Evolutionary conservation across 2,797 vertebrate species (phyloP).

Genomic region (Neosalanx taihuensis): DNA sequence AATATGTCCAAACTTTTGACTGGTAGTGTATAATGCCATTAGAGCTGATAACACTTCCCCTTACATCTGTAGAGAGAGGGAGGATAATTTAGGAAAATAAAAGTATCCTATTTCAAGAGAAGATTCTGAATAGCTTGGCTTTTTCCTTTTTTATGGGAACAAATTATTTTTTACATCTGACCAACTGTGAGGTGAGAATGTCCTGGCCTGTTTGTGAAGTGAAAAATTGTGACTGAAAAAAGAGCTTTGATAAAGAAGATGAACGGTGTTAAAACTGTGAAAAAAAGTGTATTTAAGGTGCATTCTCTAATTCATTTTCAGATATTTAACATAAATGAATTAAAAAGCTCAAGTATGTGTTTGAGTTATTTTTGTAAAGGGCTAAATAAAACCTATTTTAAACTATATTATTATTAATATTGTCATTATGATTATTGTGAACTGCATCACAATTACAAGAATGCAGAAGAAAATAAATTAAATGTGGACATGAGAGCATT

Average conservation of each 20-base stretch:
- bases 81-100: not conserved
- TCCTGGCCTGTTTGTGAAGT: slow-evolving; percentile 17
- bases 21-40: too few species aligned
- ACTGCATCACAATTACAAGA: not conserved
- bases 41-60: not conserved
- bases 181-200: not conserved
- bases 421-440: not conserved
- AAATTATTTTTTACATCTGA: not conserved
- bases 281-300: slow-evolving; percentile 15
- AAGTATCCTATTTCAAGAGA: not conserved
- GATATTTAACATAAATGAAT: too few species aligned
- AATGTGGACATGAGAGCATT: not conserved
- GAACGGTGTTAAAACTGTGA: not conserved
- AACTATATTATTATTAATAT: too few species aligned
- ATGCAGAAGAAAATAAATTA: not conserved
- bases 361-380: too few species aligned
- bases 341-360: too few species aligned
- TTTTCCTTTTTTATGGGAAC: not conserved
- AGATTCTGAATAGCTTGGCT: not conserved
- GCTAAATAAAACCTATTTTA: too few species aligned
- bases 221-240: slow-evolving; percentile 8
- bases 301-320: not conserved
- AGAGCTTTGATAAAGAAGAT: not conserved
- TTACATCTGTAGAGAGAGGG: not conserved
- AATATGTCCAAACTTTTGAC: too few species aligned